phyloP scores from a whole-genome alignment of 2,888 invertebrate genomes.

The Plebejus argus region DNA sequence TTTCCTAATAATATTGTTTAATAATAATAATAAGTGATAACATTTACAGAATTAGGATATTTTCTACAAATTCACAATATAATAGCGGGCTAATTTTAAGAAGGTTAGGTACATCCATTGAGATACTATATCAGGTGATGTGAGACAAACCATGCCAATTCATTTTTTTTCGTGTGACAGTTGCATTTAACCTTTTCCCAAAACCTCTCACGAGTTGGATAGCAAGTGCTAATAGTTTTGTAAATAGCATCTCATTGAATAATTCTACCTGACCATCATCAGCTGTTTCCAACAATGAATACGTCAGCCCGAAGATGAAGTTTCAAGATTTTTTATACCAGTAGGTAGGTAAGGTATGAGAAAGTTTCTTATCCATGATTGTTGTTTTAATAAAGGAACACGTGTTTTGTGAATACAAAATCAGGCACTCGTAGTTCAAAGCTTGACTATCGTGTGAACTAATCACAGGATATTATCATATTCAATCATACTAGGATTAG shows the following conservation, averaged over 20 bases:
- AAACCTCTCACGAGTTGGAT: slow-evolving; percentile 35
- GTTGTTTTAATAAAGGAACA: slow-evolving; percentile 24
- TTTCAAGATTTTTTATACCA: slow-evolving; percentile 5
- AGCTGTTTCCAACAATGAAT: slow-evolving; percentile 51
- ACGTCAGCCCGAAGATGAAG: slow-evolving; percentile 20
- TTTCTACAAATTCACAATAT: background rate
- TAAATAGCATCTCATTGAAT: slow-evolving; percentile 36
- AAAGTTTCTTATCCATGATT: slow-evolving; percentile 17
- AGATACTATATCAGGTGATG: slow-evolving; percentile 5
- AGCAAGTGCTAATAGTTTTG: slow-evolving; percentile 32
- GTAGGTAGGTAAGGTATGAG: background rate
- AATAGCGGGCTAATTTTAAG: background rate
- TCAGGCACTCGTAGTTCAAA: background rate
- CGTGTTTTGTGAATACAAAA: slow-evolving; percentile 8
- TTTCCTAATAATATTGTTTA: too few species aligned
- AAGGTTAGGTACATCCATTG: background rate
- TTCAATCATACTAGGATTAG: background rate
- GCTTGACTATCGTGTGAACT: background rate
- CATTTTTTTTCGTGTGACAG: slow-evolving; percentile 7
- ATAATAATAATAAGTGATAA: too few species aligned
- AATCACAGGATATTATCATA: background rate
- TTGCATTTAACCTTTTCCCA: slow-evolving; percentile 39
- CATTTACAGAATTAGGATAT: background rate
- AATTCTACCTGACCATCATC: slow-evolving; percentile 52
- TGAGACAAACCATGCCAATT: background rate